Conservation (phyloP, 2,113 vertebrate species). For the Phalacrocorax aristotelis region DNA sequence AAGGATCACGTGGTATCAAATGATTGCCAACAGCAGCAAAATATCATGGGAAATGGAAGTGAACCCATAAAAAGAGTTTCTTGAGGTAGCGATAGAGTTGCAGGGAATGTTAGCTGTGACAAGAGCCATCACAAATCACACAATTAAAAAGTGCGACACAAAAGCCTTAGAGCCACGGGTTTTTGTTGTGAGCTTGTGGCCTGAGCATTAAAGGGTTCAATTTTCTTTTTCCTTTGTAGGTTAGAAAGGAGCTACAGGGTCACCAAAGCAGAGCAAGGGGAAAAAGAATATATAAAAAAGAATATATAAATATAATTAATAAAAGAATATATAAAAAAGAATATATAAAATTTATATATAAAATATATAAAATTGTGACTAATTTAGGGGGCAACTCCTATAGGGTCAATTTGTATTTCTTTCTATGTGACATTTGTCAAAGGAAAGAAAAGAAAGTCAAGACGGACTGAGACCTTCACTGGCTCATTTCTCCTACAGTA, state of each 20-base stretch:
- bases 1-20: fast-evolving
- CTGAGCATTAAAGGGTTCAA: background rate
- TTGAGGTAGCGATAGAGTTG: background rate
- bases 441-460: background rate
- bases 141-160: background rate
- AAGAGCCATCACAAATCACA: background rate
- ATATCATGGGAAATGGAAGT: background rate
- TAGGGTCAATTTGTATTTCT: background rate
- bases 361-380: too few species aligned
- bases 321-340: too few species aligned
- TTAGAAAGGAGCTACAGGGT: background rate
- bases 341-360: too few species aligned
- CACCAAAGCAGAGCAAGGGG: background rate
- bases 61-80: background rate
- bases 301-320: too few species aligned
- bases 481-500: background rate
- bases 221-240: background rate
- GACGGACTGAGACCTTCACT: background rate
- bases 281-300: background rate
- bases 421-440: background rate
- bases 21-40: background rate
- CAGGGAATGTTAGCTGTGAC: background rate
- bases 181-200: background rate
- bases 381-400: background rate
- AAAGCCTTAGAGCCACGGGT: fast-evolving